Evolutionary conservation across 2,797 vertebrate species (phyloP).

Genomic region (Alca torda): DNA sequence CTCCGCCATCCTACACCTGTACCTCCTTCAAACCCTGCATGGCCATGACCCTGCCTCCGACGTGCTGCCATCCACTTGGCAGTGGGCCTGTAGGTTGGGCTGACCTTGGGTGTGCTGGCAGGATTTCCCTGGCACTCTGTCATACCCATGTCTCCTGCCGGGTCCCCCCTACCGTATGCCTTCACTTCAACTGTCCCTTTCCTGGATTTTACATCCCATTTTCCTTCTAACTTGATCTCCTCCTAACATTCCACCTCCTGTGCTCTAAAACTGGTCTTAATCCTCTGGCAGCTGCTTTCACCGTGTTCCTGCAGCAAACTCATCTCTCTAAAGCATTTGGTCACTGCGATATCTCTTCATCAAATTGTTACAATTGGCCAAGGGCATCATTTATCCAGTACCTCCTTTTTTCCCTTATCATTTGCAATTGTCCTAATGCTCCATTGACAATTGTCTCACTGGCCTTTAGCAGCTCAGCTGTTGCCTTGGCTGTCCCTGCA

Average conservation of each 20-base stretch:
- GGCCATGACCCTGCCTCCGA: slow-evolving; percentile 33
- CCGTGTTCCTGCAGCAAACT: neutral
- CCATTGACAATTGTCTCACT: neutral
- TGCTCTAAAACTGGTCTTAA: neutral
- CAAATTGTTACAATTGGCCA: neutral
- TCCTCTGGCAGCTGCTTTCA: neutral
- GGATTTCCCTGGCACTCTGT: slow-evolving; percentile 69
- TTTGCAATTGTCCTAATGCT: neutral
- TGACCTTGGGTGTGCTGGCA: slow-evolving; percentile 72
- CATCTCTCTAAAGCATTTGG: neutral
- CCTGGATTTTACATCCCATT: slow-evolving; percentile 30
- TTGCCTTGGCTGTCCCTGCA: neutral
- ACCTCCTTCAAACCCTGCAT: slow-evolving; percentile 36
- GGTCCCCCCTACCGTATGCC: neutral
- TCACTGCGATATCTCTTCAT: neutral
- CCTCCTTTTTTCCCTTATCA: neutral
- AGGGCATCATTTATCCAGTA: neutral
- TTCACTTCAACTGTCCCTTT: neutral
- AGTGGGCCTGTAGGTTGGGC: slow-evolving; percentile 69
- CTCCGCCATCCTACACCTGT: slow-evolving; percentile 30
- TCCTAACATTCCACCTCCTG: neutral
- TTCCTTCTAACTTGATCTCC: slow-evolving; percentile 24
- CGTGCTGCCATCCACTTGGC: slow-evolving; percentile 57
- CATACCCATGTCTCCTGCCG: slow-evolving; percentile 44
- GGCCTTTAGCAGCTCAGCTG: slow-evolving; percentile 15